Base-by-base conservation (phyloP, 2,888 invertebrate genomes). In the Allygus modestus region DNA sequence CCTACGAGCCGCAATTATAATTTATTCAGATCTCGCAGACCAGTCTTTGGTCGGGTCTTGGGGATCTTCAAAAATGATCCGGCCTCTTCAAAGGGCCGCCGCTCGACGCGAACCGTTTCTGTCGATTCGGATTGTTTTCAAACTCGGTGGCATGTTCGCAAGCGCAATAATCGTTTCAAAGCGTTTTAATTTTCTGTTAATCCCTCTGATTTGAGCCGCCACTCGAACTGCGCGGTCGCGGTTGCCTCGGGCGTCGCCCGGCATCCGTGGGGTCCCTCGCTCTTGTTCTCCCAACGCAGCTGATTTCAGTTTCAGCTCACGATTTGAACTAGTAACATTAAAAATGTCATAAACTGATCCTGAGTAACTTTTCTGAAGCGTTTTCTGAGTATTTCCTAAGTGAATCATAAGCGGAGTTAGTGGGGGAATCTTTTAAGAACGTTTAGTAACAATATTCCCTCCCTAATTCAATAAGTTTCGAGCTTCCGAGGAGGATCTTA, bases 121-220 rank as follows among this genome's bases (percentile, higher is more conserved):
- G 71, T 71, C 71, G 71, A 71, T 71, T 71, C 71, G 31, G 41
- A 71, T 71, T 71, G 71, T 71, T 71, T 71, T 71, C 71, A 71
- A 71, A 71, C 71, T 71, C 71, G 71, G 71, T 20, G 71, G 37
- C 71, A 23, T 41, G 71, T 37, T 41, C 71, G 71, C 71, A 41
- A 71, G 37, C 71, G 71, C 71, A 71, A 71, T 71, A 71, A 71
- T 71, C 71, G 71, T 41, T 71, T 41, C n/a, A 20, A 41, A 71
- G 71, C 71, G 20, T 71, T 71, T 71, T 71, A 41, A 71, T 71
- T 71, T 71, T 23, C 37, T 71, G 41, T 71, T 71, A 41, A 23
- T 71, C 71, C 71, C 23, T 41, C 71, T 71, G 71, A 71, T 41
- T 65, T 41, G 71, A 41, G 71, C 41, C 71, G 71, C 41, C 71